Evolutionary conservation across 2,113 vertebrate species (phyloP), one percentile per base, ranked within the genome.

Genomic region (Calypte anna): DNA sequence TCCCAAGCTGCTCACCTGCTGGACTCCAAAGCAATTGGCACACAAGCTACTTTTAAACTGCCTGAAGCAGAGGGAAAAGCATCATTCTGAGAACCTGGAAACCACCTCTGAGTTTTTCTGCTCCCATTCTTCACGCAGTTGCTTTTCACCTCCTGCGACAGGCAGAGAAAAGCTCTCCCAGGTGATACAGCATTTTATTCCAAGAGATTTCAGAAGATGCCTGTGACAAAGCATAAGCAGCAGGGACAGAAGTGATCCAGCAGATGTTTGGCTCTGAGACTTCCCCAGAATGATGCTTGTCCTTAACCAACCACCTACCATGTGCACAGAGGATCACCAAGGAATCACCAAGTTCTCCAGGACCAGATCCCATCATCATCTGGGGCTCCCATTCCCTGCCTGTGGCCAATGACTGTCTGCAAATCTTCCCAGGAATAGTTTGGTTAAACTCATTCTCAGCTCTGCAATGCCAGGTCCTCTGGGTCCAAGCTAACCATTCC

Each of bases 131-230:
- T 19, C 3, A 2, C 67, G 21, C 38, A 23, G 14, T 3, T 67
- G 22, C 30, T 51, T 78, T 46, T 67, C 73, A 40, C n/a, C 59
- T 30, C 73, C 19, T 10, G 9, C 31, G 61, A 54, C n/a, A 0
- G 33, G 33, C 24, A 75, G 66, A 18, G 40, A 77, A 55, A 55
- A 62, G 3, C 2, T 25, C 46, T 76, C 70, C 63, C 75, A 22
- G 31, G 5, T 4, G 7, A 12, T 0, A 2, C 8, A 43, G 7
- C 2, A 1, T 33, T 28, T 53, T 11, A 1, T 53, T 61, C 53
- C 33, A 43, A 21, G 17, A 46, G 25, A 30, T 9, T 24, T 24
- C 74, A 62, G 73, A 66, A 43, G 51, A 14, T 2, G 10, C 4
- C 46, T 16, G 30, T 7, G 82, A 82, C 12, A 44, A 70, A 86